These are phyloP conservation scores for Corythornis leucogaster DNA, from an alignment of 2,797 vertebrate species.

Conservation along the genomic window DNA sequence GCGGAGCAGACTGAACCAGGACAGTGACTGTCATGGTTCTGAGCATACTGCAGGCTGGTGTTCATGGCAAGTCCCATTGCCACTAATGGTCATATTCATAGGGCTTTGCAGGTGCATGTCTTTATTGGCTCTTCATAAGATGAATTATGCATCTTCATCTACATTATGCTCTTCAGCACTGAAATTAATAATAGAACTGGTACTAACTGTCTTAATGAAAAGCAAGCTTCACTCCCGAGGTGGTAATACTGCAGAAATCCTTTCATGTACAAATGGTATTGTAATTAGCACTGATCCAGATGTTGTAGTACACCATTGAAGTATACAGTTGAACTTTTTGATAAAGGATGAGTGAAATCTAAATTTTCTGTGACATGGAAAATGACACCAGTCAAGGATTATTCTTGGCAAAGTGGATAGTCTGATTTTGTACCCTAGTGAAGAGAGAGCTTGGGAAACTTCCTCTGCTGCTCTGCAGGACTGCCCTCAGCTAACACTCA, in stretches of 20 bases:
- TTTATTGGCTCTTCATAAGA: not conserved
- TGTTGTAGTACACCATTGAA: not conserved
- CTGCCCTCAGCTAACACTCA: slow-evolving; percentile 26
- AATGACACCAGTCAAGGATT: not conserved
- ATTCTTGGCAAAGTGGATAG: not conserved
- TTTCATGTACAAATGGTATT: not conserved
- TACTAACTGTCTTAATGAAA: slow-evolving; percentile 6
- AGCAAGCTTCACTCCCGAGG: not conserved
- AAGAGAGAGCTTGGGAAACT: not conserved
- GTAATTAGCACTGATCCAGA: not conserved
- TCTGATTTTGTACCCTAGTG: not conserved
- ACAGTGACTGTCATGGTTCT: not conserved
- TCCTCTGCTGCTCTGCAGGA: not conserved
- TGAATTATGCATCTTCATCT: not conserved
- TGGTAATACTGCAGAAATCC: not conserved
- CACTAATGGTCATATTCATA: not conserved
- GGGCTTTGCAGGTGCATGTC: not conserved
- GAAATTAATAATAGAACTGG: not conserved
- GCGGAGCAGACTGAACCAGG: not conserved
- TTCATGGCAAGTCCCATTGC: not conserved
- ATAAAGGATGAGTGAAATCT: not conserved
- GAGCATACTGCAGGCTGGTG: not conserved
- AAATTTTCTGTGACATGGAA: not conserved
- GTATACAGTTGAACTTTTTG: not conserved
- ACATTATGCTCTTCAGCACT: not conserved